phyloP scores from a whole-genome alignment of 2,113 vertebrate genomes.

The Nycticebus coucang region DNA sequence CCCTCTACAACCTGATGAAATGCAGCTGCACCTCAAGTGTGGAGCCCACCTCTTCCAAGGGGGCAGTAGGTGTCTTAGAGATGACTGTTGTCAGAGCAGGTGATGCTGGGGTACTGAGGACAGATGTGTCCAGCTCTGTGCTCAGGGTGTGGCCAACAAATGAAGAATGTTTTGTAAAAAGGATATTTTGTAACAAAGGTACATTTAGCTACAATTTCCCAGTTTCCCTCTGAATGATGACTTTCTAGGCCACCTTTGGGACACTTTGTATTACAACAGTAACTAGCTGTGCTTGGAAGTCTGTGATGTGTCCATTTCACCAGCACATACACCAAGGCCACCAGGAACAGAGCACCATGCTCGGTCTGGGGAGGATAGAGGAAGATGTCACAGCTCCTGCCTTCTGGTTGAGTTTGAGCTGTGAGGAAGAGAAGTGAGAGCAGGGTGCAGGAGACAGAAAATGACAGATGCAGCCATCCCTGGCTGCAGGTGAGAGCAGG shows the following conservation, averaged over 20 bases:
- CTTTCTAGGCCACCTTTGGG: too few relatives aligned
- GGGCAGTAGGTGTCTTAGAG: background rate
- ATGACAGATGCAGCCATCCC: background rate
- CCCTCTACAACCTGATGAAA: background rate
- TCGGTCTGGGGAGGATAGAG: background rate
- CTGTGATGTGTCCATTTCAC: background rate
- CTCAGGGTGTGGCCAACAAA: too few relatives aligned
- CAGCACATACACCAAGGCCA: too few relatives aligned
- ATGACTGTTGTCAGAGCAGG: too few relatives aligned
- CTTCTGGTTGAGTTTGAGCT: background rate
- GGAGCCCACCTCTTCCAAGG: background rate
- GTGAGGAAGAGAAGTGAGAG: too few relatives aligned
- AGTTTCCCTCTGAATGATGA: too few relatives aligned
- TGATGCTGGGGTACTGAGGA: background rate
- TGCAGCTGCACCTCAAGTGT: background rate
- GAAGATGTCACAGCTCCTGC: too few relatives aligned
- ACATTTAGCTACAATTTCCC: too few relatives aligned
- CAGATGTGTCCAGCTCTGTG: background rate
- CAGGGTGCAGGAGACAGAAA: background rate
- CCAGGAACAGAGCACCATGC: background rate
- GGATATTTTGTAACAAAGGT: too few relatives aligned
- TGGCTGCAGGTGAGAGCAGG: background rate
- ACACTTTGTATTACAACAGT: too few relatives aligned
- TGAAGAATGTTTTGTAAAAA: too few relatives aligned
- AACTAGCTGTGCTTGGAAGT: background rate